These are phyloP conservation scores for Agrotis exclamationis DNA, from an alignment of 2,888 invertebrate genomes.

Conservation along the genomic window DNA sequence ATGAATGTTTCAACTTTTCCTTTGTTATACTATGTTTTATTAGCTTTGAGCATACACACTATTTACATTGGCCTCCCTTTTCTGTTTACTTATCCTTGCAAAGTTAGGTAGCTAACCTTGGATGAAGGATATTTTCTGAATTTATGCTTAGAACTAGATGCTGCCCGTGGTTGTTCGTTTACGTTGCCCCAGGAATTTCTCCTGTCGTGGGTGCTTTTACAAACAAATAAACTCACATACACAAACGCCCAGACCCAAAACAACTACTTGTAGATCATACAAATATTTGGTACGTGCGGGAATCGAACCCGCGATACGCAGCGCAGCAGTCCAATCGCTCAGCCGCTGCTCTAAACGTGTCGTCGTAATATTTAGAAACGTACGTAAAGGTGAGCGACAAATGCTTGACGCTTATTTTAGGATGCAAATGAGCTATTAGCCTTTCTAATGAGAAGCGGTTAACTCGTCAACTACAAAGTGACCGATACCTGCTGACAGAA, in stretches of 20 bases:
- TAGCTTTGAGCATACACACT: slow-evolving; percentile 14
- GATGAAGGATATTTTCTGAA: slow-evolving; percentile 5
- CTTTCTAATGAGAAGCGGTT: slow-evolving; percentile 7
- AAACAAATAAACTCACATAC: too few relatives aligned
- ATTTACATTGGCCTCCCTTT: slow-evolving; percentile 17
- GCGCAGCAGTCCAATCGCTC: too few relatives aligned
- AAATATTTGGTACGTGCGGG: too few relatives aligned
- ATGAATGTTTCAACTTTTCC: background rate
- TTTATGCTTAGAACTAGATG: background rate
- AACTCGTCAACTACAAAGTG: background rate
- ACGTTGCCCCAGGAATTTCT: too few relatives aligned
- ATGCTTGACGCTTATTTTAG: background rate
- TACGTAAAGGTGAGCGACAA: background rate
- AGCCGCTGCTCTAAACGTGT: too few relatives aligned
- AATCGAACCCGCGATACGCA: too few relatives aligned
- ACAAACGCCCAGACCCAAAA: too few relatives aligned
- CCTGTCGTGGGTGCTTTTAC: too few relatives aligned
- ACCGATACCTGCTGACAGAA: too few relatives aligned
- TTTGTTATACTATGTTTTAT: background rate
- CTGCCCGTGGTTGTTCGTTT: too few relatives aligned
- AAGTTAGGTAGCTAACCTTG: background rate
- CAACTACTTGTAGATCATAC: too few relatives aligned
- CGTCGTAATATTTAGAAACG: background rate
- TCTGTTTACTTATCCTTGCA: slow-evolving; percentile 20
- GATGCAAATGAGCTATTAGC: slow-evolving; percentile 7